phyloP scores from a whole-genome alignment of 2,797 vertebrate genomes.

The Urophycis tenuis region DNA sequence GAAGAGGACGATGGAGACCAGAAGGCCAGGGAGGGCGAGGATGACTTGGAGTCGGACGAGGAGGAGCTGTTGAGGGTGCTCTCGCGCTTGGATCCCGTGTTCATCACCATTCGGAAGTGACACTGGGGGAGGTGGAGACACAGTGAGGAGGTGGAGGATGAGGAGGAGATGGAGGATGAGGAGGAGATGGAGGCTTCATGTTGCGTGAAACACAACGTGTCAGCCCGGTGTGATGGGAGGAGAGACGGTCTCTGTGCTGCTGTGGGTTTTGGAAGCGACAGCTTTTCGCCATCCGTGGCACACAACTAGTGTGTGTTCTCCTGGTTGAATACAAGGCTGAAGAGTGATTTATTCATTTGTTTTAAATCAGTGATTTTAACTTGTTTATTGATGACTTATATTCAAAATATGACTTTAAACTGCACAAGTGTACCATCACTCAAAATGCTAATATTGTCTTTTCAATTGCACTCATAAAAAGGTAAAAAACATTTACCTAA shows the following conservation, averaged over 20 bases:
- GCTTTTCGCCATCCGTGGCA: neutral
- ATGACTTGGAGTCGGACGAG: conserved; percentile 48
- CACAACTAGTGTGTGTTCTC: neutral
- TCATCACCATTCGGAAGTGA: conserved; percentile 58
- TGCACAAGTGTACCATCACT: neutral
- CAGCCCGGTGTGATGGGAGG: neutral
- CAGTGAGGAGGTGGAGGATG: conserved; percentile 22
- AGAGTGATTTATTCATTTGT: neutral
- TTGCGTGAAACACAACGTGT: neutral
- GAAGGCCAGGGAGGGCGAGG: conserved; percentile 39
- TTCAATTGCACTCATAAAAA: neutral
- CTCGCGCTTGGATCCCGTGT: conserved; percentile 55
- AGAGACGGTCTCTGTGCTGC: conserved; percentile 14
- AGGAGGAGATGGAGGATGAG: neutral
- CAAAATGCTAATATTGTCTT: neutral
- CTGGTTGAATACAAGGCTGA: neutral
- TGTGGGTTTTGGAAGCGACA: conserved; percentile 10
- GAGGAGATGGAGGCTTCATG: neutral
- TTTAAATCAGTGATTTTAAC: neutral
- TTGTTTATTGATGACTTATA: neutral
- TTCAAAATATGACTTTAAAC: neutral
- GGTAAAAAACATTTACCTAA: neutral
- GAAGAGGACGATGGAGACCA: too few species aligned
- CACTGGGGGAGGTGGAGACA: conserved; percentile 15
- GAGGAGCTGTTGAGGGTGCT: conserved; percentile 57